A percentile compares a stretch with the other conserved stretches of the same genome.
Conservation (phyloP, 37 sponge, comb jelly and placozoan genomes). For the Amphimedon queenslandica region DNA sequence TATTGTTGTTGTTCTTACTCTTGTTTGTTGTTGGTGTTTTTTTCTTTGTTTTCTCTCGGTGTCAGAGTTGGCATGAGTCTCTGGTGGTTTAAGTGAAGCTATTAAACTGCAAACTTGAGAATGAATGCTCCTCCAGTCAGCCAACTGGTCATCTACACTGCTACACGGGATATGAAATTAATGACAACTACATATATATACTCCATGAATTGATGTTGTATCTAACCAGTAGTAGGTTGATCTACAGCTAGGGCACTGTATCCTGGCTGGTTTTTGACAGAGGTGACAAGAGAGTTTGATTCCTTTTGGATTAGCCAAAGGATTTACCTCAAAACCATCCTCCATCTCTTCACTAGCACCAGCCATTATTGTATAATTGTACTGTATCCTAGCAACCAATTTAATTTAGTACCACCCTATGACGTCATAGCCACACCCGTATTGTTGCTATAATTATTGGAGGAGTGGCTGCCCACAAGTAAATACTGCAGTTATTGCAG, state of each 20-base stretch:
- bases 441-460: too few relatives aligned
- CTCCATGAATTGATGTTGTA: not conserved
- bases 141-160: constrained; percentile 49
- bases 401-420: too few relatives aligned
- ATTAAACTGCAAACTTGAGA: constrained; percentile 64
- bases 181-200: not conserved
- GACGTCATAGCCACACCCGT: too few relatives aligned
- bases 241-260: constrained; percentile 74
- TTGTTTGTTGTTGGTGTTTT: constrained; percentile 38
- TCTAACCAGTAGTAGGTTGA: constrained; percentile 76
- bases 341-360: too few relatives aligned
- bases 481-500: too few relatives aligned
- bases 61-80: constrained; percentile 47
- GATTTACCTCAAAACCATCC: constrained; percentile 41
- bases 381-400: too few relatives aligned
- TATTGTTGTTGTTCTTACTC: constrained; percentile 6
- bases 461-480: too few relatives aligned
- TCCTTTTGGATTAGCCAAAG: constrained; percentile 79
- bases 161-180: too few relatives aligned
- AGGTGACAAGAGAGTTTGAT: constrained; percentile 69
- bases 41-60: constrained; percentile 44
- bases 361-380: too few relatives aligned
- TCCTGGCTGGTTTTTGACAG: constrained; percentile 79
- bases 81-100: constrained; percentile 28
- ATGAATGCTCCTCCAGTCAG: constrained; percentile 75